phyloP scores from a whole-genome alignment of 2,888 invertebrate species.

The Melanostoma mellinum region DNA sequence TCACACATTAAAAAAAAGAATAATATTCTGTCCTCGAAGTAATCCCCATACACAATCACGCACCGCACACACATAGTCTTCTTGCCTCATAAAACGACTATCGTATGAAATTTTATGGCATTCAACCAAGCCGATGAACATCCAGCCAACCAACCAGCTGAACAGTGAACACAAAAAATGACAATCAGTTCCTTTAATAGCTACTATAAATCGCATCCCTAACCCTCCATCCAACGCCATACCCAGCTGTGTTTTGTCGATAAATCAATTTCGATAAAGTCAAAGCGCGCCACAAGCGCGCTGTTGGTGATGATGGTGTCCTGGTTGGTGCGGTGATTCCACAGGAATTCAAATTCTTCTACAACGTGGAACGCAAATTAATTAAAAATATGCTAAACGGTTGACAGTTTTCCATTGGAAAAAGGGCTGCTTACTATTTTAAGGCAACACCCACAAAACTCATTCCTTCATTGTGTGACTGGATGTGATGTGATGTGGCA shows the following conservation, averaged over 20 bases:
- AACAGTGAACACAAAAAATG: conserved; percentile 63
- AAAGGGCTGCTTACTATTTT: neutral
- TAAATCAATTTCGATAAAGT: conserved; percentile 72
- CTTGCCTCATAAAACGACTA: conserved; percentile 47
- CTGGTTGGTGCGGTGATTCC: conserved; percentile 38
- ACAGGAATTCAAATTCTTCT: conserved; percentile 52
- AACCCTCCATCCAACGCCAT: neutral
- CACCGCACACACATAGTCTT: conserved; percentile 33
- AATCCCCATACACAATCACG: conserved; percentile 36
- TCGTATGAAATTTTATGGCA: conserved; percentile 68
- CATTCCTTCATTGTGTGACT: neutral
- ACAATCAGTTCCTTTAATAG: conserved; percentile 79
- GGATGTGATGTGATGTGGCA: conserved; percentile 8
- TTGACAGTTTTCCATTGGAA: conserved; percentile 45
- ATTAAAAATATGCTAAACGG: conserved; percentile 72
- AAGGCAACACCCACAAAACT: conserved; percentile 5
- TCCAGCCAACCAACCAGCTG: conserved; percentile 1
- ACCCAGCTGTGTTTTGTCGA: conserved; percentile 69
- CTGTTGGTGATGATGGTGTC: conserved; percentile 37
- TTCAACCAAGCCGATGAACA: conserved; percentile 20
- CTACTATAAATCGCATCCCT: conserved; percentile 76
- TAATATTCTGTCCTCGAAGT: conserved; percentile 25
- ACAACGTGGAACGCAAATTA: conserved; percentile 61
- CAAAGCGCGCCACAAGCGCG: conserved; percentile 30
- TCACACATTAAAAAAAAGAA: conserved; percentile 39